Percentiles rank a stretch among this genome's conserved stretches.
Evolutionary conservation across 2,113 vertebrate species (phyloP).

Genomic region (Cottus gobio): DNA sequence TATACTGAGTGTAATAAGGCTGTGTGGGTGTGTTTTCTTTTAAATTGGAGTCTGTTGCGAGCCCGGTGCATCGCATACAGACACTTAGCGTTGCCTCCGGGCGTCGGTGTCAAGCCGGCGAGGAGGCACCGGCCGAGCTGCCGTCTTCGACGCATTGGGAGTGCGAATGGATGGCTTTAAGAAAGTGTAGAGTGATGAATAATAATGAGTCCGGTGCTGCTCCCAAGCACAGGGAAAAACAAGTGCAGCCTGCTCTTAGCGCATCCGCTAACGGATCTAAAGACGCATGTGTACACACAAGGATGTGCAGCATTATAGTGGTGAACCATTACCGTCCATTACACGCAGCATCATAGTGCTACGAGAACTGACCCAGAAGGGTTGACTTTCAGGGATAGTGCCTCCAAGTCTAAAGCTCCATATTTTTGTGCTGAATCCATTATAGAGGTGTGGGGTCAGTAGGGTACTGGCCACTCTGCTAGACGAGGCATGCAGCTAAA

Average conservation of each 20-base stretch:
- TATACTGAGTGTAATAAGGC: background rate
- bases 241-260: constrained; percentile 22
- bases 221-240: background rate
- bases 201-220: constrained; percentile 11
- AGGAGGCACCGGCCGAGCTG: background rate
- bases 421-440: constrained; percentile 62
- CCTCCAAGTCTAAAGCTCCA: constrained; percentile 45
- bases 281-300: background rate
- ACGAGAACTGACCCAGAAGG: constrained; percentile 64
- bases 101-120: background rate
- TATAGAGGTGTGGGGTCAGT: constrained; percentile 63
- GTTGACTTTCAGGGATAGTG: constrained; percentile 65
- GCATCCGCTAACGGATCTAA: constrained; percentile 19
- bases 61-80: background rate
- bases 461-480: constrained; percentile 38
- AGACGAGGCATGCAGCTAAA: constrained; percentile 50
- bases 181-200: constrained; percentile 5
- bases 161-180: background rate
- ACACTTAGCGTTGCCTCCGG: background rate
- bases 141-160: background rate
- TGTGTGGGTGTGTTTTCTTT: background rate
- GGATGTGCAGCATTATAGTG: constrained; percentile 20
- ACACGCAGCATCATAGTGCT: constrained; percentile 49
- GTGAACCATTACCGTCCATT: constrained; percentile 57
- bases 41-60: background rate